A percentile compares a stretch with the other conserved stretches of the same genome.
Evolutionary conservation across 2,888 invertebrate species (phyloP).

Genomic region (Marasmarcha lunaedactyla): DNA sequence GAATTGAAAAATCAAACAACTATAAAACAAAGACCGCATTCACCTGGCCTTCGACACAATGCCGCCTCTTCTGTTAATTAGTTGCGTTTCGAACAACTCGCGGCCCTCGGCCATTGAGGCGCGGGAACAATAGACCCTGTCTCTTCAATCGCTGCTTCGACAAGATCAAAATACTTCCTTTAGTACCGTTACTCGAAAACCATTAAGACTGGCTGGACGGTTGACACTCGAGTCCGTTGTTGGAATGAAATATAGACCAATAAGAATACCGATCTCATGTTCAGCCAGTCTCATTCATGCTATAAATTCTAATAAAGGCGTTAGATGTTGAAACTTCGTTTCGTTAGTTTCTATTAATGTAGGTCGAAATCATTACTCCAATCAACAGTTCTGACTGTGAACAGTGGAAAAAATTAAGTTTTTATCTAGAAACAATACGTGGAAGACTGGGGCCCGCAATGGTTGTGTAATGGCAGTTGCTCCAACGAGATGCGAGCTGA

Average conservation of each 20-base stretch:
- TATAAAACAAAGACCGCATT: slow-evolving; percentile 51
- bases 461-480: too few species aligned
- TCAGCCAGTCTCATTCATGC: not conserved
- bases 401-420: slow-evolving; percentile 22
- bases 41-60: slow-evolving; percentile 49
- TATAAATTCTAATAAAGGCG: slow-evolving; percentile 21
- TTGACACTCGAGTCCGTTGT: not conserved
- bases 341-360: slow-evolving; percentile 27
- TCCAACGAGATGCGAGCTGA: not conserved
- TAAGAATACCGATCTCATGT: not conserved
- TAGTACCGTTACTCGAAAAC: not conserved
- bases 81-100: slow-evolving; percentile 41
- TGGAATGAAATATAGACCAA: not conserved
- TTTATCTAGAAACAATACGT: slow-evolving; percentile 18
- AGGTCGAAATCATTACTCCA: slow-evolving; percentile 53
- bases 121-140: slow-evolving; percentile 27
- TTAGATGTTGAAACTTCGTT: slow-evolving; percentile 23
- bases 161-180: not conserved
- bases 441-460: too few species aligned
- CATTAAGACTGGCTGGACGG: not conserved
- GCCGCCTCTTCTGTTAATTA: slow-evolving; percentile 53
- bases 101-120: slow-evolving; percentile 33
- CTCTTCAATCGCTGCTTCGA: slow-evolving; percentile 16
- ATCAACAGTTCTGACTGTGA: slow-evolving; percentile 37
- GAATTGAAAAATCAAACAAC: slow-evolving; percentile 54